Evolutionary conservation across 1,140 invertebrate species (phyloP).

Genomic region (Philopotamus ludificatus): DNA sequence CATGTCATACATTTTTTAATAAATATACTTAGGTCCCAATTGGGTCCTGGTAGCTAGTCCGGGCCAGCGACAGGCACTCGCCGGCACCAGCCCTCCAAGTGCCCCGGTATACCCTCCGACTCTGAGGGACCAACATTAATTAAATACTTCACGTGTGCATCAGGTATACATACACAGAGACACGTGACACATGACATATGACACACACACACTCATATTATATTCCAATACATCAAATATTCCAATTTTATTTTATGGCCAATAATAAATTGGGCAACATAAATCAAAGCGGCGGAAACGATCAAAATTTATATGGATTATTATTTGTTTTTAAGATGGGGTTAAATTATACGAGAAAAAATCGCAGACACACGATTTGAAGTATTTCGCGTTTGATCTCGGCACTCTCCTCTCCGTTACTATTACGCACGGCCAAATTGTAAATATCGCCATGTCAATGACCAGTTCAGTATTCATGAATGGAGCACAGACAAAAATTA

Average conservation of each 20-base stretch:
- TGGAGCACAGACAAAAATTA: conserved; percentile 4
- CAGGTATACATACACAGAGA: background rate
- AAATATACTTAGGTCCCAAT: background rate
- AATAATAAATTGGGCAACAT: no score
- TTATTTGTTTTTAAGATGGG: no score
- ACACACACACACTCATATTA: no score
- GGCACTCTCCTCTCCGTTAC: no score
- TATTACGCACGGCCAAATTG: background rate
- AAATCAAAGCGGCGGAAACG: no score
- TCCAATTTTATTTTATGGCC: no score
- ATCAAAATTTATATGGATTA: no score
- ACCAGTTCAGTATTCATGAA: conserved; percentile 15
- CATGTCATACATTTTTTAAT: no score
- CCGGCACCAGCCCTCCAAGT: conserved; percentile 27
- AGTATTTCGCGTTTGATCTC: no score
- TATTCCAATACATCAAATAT: no score
- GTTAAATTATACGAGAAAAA: no score
- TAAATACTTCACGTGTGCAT: conserved; percentile 32
- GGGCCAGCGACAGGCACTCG: conserved; percentile 24
- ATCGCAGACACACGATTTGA: no score
- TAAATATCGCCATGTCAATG: conserved; percentile 3
- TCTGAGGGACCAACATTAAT: conserved; percentile 29
- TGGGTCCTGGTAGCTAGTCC: conserved; percentile 10
- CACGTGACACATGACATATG: conserved; percentile 4
- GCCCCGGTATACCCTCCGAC: background rate